Percentiles rank a stretch among this genome's conserved stretches.
Conservation (phyloP, 2,797 vertebrate genomes). For the Acropternis orthonyx region DNA sequence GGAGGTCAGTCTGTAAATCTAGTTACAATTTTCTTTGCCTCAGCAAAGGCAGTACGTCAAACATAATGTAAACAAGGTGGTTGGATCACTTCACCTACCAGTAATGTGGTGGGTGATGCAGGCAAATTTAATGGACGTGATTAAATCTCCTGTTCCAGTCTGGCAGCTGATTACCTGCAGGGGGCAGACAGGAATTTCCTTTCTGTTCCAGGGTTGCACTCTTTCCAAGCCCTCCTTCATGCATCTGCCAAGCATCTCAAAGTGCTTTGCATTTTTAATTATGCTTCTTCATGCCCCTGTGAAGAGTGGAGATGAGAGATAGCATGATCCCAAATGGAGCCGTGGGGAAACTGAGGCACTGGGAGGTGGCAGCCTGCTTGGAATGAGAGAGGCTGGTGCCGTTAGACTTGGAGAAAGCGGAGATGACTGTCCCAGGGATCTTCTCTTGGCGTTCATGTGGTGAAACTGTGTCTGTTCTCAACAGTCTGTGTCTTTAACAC, state of each 20-base stretch:
- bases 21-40: constrained; percentile 28
- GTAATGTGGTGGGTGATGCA: constrained; percentile 9
- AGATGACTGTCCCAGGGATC: neutral
- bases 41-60: constrained; percentile 19
- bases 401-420: neutral
- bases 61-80: constrained; percentile 36
- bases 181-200: constrained; percentile 59
- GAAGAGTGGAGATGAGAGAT: neutral
- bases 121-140: constrained; percentile 32
- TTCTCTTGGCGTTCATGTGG: neutral
- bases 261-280: constrained; percentile 50
- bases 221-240: constrained; percentile 25
- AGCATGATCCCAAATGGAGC: rapidly evolving
- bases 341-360: constrained; percentile 13
- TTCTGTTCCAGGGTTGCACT: neutral
- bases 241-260: constrained; percentile 4
- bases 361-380: neutral
- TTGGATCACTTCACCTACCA: constrained; percentile 32
- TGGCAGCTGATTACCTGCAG: constrained; percentile 58
- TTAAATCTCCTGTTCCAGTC: constrained; percentile 46
- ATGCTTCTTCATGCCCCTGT: rapidly evolving
- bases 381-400: neutral
- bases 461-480: neutral
- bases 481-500: neutral
- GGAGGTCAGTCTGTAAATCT: constrained; percentile 47